These are phyloP conservation scores for Arenaria interpres DNA, from an alignment of 2,113 vertebrate genomes.

Conservation along the genomic window DNA sequence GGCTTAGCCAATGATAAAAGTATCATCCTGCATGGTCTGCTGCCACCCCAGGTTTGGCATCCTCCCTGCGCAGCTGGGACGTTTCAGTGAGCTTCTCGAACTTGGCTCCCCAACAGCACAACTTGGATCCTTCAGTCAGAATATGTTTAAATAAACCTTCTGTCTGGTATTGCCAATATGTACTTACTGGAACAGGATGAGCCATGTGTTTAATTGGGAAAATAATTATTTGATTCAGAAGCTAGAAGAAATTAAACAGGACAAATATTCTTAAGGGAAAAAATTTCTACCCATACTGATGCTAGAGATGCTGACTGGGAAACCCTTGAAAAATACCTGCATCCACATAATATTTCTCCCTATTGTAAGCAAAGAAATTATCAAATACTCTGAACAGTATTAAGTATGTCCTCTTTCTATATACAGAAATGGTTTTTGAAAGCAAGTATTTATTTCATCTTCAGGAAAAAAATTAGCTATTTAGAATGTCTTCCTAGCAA, in stretches of 20 bases:
- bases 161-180: neutral
- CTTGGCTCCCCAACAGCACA: neutral
- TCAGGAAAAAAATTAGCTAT: neutral
- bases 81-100: neutral
- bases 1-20: neutral
- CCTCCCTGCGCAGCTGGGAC: neutral
- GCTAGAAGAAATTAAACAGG: neutral
- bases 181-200: neutral
- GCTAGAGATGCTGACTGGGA: neutral
- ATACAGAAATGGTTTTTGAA: neutral
- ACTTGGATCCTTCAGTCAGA: neutral
- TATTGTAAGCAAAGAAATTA: neutral
- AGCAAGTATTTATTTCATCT: neutral
- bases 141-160: neutral
- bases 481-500: neutral
- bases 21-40: neutral
- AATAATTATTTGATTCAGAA: neutral
- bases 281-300: neutral
- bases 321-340: neutral
- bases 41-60: neutral
- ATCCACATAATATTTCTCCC: neutral
- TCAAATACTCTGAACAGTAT: neutral
- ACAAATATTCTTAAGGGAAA: neutral
- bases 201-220: neutral
- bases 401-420: fast-evolving